phyloP scores from a whole-genome alignment of 2,113 vertebrate genomes.

The Oostethus manadensis region DNA sequence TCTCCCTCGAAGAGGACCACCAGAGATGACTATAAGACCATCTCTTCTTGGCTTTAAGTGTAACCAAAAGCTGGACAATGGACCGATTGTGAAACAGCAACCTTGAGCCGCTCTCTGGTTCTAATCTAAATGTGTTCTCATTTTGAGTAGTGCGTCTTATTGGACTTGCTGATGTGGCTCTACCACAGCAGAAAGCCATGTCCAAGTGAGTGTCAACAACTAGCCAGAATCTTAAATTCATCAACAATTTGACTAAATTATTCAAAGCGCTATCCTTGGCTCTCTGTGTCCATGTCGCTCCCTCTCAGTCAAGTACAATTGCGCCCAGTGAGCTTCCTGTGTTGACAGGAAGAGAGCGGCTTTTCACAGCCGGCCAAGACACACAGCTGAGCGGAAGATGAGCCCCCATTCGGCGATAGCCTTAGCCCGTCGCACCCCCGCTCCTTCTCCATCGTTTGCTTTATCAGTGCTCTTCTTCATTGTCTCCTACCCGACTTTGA shows the following conservation, averaged over 20 bases:
- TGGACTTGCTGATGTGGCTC: slow-evolving; percentile 8
- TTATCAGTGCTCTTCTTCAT: slow-evolving; percentile 24
- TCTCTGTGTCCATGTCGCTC: slow-evolving; percentile 28
- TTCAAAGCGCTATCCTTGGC: slow-evolving; percentile 43
- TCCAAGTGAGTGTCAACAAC: slow-evolving; percentile 9
- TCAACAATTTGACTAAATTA: slow-evolving; percentile 47
- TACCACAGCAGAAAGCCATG: background rate
- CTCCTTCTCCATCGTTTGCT: slow-evolving; percentile 22
- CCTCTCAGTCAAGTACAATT: slow-evolving; percentile 50
- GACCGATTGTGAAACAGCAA: slow-evolving; percentile 24
- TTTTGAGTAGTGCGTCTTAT: slow-evolving; percentile 1
- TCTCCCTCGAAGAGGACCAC: slow-evolving; percentile 32
- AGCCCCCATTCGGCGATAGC: slow-evolving; percentile 49
- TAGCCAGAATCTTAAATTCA: slow-evolving; percentile 31
- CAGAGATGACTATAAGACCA: slow-evolving; percentile 29
- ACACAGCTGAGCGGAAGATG: slow-evolving; percentile 72
- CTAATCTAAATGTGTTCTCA: background rate
- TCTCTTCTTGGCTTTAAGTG: slow-evolving; percentile 30
- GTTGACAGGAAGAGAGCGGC: slow-evolving; percentile 65
- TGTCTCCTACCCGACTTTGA: slow-evolving; percentile 6
- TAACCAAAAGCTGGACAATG: slow-evolving; percentile 31
- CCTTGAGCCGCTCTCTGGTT: background rate
- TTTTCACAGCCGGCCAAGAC: slow-evolving; percentile 72
- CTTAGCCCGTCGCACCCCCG: slow-evolving; percentile 16
- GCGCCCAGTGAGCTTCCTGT: slow-evolving; percentile 64